Evolutionary conservation across 2,888 invertebrate species (phyloP).

Genomic region (Myopa tessellatipennis): DNA sequence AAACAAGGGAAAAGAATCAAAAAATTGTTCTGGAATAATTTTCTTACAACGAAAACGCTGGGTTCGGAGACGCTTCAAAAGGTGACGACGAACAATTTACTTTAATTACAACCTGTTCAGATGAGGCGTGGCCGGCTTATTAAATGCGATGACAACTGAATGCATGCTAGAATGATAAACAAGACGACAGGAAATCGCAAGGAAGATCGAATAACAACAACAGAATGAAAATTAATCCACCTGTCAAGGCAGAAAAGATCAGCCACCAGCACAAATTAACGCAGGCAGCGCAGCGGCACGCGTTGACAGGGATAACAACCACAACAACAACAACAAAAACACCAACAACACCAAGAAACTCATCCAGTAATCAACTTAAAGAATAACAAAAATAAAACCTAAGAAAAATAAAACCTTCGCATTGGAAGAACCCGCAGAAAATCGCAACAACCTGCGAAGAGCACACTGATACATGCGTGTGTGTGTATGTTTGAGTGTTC

Average conservation of each 20-base stretch:
- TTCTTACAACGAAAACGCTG: neutral
- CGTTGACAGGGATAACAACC: neutral
- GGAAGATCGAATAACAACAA: constrained; percentile 4
- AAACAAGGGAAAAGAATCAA: neutral
- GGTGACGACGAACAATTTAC: constrained; percentile 12
- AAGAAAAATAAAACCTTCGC: neutral
- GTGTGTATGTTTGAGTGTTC: too few relatives aligned
- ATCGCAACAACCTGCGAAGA: constrained; percentile 1
- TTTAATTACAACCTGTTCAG: constrained; percentile 9
- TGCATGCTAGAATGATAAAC: neutral
- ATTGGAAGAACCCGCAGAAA: constrained; percentile 52
- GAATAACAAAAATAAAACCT: constrained; percentile 8
- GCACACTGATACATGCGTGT: too few relatives aligned
- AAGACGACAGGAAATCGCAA: constrained; percentile 16
- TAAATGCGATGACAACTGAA: constrained; percentile 5
- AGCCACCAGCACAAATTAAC: neutral
- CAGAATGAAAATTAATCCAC: constrained; percentile 22
- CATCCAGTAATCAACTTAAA: neutral
- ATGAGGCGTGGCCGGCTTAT: constrained; percentile 21
- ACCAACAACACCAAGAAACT: neutral
- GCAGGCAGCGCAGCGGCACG: neutral
- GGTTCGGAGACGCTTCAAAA: neutral
- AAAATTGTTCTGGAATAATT: neutral
- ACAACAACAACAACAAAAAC: neutral
- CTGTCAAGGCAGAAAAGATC: neutral